A percentile compares a stretch with the other conserved stretches of the same genome.
Conservation (phyloP, 2,113 vertebrate species). For the Nematolebias whitei region DNA sequence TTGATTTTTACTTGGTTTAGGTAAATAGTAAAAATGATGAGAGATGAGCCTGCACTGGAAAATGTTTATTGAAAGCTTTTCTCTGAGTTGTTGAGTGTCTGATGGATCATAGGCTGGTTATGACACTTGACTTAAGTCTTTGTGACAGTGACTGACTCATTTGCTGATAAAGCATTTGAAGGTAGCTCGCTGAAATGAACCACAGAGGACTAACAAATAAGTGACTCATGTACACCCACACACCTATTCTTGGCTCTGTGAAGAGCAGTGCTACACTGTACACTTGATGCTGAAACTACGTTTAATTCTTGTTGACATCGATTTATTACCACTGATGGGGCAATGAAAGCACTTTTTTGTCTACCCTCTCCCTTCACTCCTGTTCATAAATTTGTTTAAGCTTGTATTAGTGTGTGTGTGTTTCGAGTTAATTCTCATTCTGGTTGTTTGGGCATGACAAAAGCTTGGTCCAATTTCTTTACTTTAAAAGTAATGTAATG, state of each 20-base stretch:
- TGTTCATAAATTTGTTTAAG: neutral
- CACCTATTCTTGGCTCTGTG: neutral
- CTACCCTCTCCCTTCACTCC: neutral
- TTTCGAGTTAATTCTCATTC: conserved; percentile 16
- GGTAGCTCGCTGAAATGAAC: conserved; percentile 25
- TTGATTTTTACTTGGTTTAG: neutral
- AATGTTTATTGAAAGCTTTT: neutral
- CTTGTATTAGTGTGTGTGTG: conserved; percentile 7
- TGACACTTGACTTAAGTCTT: conserved; percentile 54
- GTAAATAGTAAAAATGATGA: neutral
- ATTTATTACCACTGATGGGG: conserved; percentile 19
- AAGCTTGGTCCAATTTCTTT: conserved; percentile 46
- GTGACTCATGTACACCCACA: conserved; percentile 4
- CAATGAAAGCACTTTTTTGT: conserved; percentile 46
- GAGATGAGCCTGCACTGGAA: neutral
- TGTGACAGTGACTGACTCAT: conserved; percentile 54
- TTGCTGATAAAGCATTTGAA: conserved; percentile 48
- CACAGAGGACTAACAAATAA: conserved; percentile 12
- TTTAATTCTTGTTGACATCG: conserved; percentile 25
- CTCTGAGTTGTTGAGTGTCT: neutral
- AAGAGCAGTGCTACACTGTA: neutral
- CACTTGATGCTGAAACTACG: conserved; percentile 2
- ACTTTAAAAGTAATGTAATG: conserved; percentile 60
- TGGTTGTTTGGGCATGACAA: conserved; percentile 30
- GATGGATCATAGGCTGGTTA: conserved; percentile 40